Base-by-base conservation (phyloP, 2,888 invertebrate genomes). In the Andrena dorsata region DNA sequence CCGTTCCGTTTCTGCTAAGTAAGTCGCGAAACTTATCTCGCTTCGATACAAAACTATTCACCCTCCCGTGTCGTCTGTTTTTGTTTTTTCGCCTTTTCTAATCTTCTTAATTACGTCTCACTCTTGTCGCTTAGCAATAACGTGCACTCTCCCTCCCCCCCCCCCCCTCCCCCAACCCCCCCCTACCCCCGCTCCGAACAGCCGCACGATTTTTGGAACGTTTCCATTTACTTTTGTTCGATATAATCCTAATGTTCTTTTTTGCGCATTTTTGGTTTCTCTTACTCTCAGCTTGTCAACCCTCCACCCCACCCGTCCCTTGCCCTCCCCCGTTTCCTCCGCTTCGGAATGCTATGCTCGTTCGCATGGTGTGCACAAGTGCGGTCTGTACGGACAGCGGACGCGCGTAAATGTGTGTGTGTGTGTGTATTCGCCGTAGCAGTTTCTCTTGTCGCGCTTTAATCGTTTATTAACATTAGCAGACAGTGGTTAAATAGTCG, bases 1-100 rank as follows among this genome's bases (percentile, higher is more conserved):
- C 72, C 49, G 49, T 71, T 41, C 75, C 77, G 68, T 76, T 76
- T 70, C 75, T 66, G 73, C 76, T 76, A 41, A 63, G 47, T 76
- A 41, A 63, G 47, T 72, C 73, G 70, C 78, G 78, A 76, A 60
- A 75, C 64, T 65, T 82, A 65, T 75, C 66, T 79, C 78, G 68
- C 68, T 51, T 86, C 80, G 63, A 86, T 88, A 87, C 87, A 89
- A 90, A 90, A 90, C 86, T 90, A 90, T 87, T 82, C 79, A 71
- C 70, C 80, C 70, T 69, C 70, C 63, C 58, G 41, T 73, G 64
- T 61, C 49, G 2, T 61, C 23, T 56, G n/a, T 80, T 83, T 84
- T 84, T 79, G 72, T 81, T 76, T 78, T 53, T 35, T 28, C 35
- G 32, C 20, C 60, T 63, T 32, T 28, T 47, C 35, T 63, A 51